Evolutionary conservation across 2,113 vertebrate genomes (phyloP).

Genomic region (Serilophus lunatus): DNA sequence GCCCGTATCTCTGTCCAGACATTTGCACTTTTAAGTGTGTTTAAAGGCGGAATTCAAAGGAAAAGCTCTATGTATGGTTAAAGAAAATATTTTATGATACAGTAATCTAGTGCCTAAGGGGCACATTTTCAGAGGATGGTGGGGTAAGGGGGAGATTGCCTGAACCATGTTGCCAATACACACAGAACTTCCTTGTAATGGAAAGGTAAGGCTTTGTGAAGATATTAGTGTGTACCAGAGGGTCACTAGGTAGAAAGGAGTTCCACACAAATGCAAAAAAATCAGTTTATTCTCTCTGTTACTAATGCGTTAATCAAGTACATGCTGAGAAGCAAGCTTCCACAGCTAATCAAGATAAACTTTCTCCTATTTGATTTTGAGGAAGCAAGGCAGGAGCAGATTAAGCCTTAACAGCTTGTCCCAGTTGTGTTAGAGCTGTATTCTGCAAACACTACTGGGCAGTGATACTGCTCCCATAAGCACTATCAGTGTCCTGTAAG

Average conservation of each 20-base stretch:
- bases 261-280: constrained; percentile 56
- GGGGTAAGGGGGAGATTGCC: constrained; percentile 9
- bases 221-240: constrained; percentile 72
- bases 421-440: neutral
- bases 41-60: constrained; percentile 63
- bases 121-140: constrained; percentile 19
- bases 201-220: constrained; percentile 63
- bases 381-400: neutral
- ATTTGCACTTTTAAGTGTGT: constrained; percentile 54
- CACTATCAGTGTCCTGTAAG: neutral
- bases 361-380: constrained; percentile 2
- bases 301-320: constrained; percentile 47
- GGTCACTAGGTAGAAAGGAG: constrained; percentile 60
- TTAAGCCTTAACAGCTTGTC: neutral
- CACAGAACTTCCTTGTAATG: constrained; percentile 62
- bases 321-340: constrained; percentile 9
- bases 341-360: constrained; percentile 47
- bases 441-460: neutral
- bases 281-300: constrained; percentile 24
- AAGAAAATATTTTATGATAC: constrained; percentile 68
- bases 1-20: neutral
- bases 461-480: neutral
- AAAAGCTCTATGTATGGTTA: constrained; percentile 49
- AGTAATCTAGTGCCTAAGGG: constrained; percentile 66
- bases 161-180: constrained; percentile 64